Evolutionary conservation across 2,113 vertebrate species (phyloP), one percentile per base, ranked within the genome.

Genomic region (Gymnarchus niloticus): DNA sequence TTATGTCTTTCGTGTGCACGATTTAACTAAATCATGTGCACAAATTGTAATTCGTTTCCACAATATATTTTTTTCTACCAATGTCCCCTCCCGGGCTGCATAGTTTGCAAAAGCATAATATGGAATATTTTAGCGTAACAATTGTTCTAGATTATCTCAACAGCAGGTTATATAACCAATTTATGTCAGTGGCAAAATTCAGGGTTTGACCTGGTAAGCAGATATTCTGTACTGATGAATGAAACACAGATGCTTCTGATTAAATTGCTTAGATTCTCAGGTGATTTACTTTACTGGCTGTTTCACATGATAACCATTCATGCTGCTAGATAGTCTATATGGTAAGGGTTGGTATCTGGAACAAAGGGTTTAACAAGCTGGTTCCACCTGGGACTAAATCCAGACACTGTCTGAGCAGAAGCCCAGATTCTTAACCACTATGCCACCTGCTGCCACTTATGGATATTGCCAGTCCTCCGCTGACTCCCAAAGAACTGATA

Each of bases 401-500:
- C 23, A 73, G 65, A 73, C 33, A 73, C 33, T n/a, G 33, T 25
- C 14, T 49, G 77, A 49, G 28, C 49, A 54, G 25, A 82, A 82
- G 80, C 51, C 49, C 49, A 82, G 80, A 51, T 52, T 28, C 12
- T 82, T 82, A 82, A 54, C 80, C 51, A n/a, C 80, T 82, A 28
- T 54, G 51, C 51, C 80, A 28, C 51, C 80, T 56, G 80, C 51
- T 51, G 82, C 89, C 92, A 92, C 86, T 87, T 85, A 90, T 92
- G 89, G 41, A 89, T 91, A 87, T 94, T 91, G 92, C 91, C 94
- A 95, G 51, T 19, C 14, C 48, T 33, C 6, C 48, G 25, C 46
- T 33, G 91, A 92, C 93, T 95, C 95, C 94, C 92, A 89, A 90
- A 90, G 92, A 92, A 94, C 93, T 90, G 83, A 91, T 93, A 92